Base-by-base conservation (phyloP, 2,113 vertebrate genomes). In the Pseudorasbora parva region DNA sequence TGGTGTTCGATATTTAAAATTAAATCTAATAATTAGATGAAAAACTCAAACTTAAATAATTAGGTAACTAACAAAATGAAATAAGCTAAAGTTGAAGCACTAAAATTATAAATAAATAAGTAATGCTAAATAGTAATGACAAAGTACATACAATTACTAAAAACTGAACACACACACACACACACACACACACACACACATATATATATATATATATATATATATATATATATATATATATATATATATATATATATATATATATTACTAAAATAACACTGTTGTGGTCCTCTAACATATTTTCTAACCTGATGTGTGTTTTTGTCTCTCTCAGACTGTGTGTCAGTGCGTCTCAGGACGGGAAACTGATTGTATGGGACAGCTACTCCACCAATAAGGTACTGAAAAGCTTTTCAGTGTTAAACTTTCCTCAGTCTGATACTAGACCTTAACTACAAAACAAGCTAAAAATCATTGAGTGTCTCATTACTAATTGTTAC, bases 341-440 rank as follows among this genome's bases (percentile, higher is more conserved):
- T 90, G 97, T 98, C 89, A 99, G 97, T 91, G 98, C 98, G 41
- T 99, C 98, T 0, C 98, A 99, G 90, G 97, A 99, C 2, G 98
- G 98, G 81, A 99, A 99, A 86, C 94, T 99, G 84, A 99, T 99
- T 0, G 97, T 99, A 41, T 99, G 98, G 98, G 98, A 99, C 92
- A 99, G 92, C 1, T 95, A 98, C 62, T 95, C 96, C 57, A 98
- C 97, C 83, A 99, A 99, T 91, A 99, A 99, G 98, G 98, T 98
- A 89, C 30, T 21, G 5, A 47, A 33, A 37, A 4, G 14, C 8
- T 64, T 64, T 60, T 60, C 23, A 60, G n/a, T 62, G 56, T 57
- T 15, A 7, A 12, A 15, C 6, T 14, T 5, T 60, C 10, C 5
- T 15, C 25, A 27, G 10, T 66, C 27, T 66, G 62, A 19, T 66